Evolutionary conservation across 2,888 invertebrate genomes (phyloP).

Genomic region (Conomelus anceps): DNA sequence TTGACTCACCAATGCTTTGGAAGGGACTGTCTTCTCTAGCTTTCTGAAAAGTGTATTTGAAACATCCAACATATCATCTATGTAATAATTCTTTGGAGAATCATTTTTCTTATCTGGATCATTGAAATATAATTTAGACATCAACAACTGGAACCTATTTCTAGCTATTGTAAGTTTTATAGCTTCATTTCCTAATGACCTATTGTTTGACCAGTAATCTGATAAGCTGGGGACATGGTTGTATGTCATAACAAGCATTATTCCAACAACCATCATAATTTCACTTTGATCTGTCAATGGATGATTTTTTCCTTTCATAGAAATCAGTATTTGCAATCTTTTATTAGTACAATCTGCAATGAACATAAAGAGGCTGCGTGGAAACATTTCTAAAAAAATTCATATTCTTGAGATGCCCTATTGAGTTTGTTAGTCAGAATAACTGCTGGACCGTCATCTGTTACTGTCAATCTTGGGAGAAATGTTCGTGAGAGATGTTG

Average conservation of each 20-base stretch:
- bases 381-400: conserved; percentile 20
- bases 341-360: conserved; percentile 21
- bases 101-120: conserved; percentile 25
- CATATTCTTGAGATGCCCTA: conserved; percentile 9
- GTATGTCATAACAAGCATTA: conserved; percentile 23
- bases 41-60: conserved; percentile 29
- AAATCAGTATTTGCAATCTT: conserved; percentile 14
- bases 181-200: conserved; percentile 27
- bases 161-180: conserved; percentile 30
- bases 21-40: conserved; percentile 25
- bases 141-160: conserved; percentile 27
- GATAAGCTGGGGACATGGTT: conserved; percentile 24
- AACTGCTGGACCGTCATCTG: background rate
- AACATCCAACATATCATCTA: conserved; percentile 30
- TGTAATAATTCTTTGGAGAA: conserved; percentile 30
- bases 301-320: background rate
- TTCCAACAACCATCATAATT: conserved; percentile 19
- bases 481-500: too few species aligned
- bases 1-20: conserved; percentile 31
- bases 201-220: conserved; percentile 27
- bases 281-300: conserved; percentile 17
- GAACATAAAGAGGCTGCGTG: conserved; percentile 19
- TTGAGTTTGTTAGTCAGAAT: background rate
- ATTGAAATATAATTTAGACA: conserved; percentile 32
- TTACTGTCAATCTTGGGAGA: background rate